These are phyloP conservation scores for Xylocopa sonorina DNA, from an alignment of 1,140 invertebrate genomes.

Conservation along the genomic window DNA sequence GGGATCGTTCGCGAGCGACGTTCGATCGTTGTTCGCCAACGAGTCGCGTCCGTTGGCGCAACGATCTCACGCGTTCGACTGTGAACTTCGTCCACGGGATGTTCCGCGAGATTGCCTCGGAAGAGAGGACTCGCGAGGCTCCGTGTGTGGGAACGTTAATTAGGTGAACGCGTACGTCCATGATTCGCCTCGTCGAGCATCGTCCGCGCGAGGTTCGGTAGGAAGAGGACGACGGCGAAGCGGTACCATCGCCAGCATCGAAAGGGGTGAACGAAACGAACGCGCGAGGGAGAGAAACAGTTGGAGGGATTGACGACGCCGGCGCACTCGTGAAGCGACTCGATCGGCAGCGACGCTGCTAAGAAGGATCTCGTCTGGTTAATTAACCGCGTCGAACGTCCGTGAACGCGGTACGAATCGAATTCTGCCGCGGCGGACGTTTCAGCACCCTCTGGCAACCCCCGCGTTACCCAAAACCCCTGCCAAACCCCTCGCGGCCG, in stretches of 20 bases:
- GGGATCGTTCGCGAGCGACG: neutral
- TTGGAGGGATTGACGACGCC: constrained; percentile 35
- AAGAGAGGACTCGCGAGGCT: too few relatives aligned
- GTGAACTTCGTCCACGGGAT: too few relatives aligned
- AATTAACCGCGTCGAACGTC: too few relatives aligned
- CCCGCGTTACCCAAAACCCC: constrained; percentile 45
- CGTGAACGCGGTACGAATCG: constrained; percentile 46
- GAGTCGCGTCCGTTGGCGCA: too few relatives aligned
- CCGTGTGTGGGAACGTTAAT: neutral
- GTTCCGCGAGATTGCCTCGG: too few relatives aligned
- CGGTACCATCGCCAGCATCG: neutral
- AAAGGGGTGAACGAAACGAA: neutral
- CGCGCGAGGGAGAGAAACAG: neutral
- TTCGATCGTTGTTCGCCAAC: neutral
- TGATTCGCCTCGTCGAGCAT: constrained; percentile 11
- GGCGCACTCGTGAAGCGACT: constrained; percentile 54
- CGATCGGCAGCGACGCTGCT: constrained; percentile 12
- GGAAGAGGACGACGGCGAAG: neutral
- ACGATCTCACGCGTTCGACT: too few relatives aligned
- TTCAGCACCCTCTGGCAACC: constrained; percentile 12
- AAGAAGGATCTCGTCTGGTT: neutral
- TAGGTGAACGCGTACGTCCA: too few relatives aligned
- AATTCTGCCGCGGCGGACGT: constrained; percentile 45
- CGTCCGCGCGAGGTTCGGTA: neutral
- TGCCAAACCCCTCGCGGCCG: neutral